Conservation (phyloP, 1,140 invertebrate genomes). For the Diachasmimorpha longicaudata region DNA sequence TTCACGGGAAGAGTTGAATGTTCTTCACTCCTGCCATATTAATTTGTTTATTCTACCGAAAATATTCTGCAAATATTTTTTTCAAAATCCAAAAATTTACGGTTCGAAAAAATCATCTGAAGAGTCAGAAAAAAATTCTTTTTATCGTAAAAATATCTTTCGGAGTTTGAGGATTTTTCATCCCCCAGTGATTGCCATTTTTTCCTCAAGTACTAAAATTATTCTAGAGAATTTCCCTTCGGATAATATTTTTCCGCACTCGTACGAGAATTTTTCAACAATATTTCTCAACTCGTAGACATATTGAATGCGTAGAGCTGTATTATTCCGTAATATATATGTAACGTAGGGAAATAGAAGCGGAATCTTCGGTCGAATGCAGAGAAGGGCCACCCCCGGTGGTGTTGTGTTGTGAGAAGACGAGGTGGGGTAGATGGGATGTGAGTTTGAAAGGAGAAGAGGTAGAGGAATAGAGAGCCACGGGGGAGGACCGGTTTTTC, state of each 20-base stretch:
- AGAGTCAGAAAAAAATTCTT: no score
- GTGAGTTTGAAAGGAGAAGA: neutral
- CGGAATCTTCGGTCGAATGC: slow-evolving; percentile 26
- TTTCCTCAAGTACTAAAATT: no score
- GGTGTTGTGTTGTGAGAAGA: neutral
- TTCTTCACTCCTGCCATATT: neutral
- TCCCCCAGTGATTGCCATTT: no score
- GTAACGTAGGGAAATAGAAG: slow-evolving; percentile 25
- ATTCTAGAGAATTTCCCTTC: no score
- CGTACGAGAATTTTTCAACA: no score
- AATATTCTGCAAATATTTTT: no score
- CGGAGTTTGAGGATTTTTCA: no score
- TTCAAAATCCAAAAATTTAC: no score
- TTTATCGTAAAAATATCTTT: no score
- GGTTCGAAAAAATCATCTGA: no score
- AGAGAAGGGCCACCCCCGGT: slow-evolving; percentile 31
- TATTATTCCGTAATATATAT: slow-evolving; percentile 20
- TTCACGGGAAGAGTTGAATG: neutral
- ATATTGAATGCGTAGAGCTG: slow-evolving; percentile 5
- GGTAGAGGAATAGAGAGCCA: slow-evolving; percentile 6
- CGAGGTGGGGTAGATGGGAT: neutral
- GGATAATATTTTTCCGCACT: no score
- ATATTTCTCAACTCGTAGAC: slow-evolving; percentile 4
- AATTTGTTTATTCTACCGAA: neutral
- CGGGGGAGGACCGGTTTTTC: slow-evolving; percentile 43